A percentile compares a stretch with the other conserved stretches of the same genome.
Evolutionary conservation across 2,888 invertebrate genomes (phyloP).

Genomic region (Serripes groenlandicus): DNA sequence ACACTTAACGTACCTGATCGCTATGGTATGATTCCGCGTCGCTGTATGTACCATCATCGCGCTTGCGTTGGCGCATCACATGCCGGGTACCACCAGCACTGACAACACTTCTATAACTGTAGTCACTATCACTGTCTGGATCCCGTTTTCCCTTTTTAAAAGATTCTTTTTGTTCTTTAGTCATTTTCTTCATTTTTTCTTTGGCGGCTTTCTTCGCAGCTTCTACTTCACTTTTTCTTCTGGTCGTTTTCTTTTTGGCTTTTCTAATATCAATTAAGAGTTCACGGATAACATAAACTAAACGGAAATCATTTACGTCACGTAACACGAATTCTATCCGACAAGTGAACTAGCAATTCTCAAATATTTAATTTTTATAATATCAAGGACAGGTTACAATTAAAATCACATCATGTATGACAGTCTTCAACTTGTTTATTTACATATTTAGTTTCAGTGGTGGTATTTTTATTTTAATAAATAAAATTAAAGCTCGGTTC

Average conservation of each 20-base stretch:
- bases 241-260: slow-evolving; percentile 17
- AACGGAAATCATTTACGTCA: no score
- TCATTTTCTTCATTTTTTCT: slow-evolving; percentile 70
- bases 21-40: slow-evolving; percentile 82
- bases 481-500: no score
- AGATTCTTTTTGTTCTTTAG: slow-evolving; percentile 68
- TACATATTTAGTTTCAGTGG: no score
- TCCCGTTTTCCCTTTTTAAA: slow-evolving; percentile 79
- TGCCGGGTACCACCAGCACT: slow-evolving; percentile 83
- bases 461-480: no score
- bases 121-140: slow-evolving; percentile 82
- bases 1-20: slow-evolving; percentile 72
- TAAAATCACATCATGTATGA: no score
- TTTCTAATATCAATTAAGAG: slow-evolving; percentile 8
- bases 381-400: no score
- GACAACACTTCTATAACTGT: slow-evolving; percentile 79
- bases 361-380: no score
- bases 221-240: slow-evolving; percentile 8
- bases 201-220: slow-evolving; percentile 60
- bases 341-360: no score
- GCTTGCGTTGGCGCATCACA: slow-evolving; percentile 75
- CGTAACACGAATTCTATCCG: no score
- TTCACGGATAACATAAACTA: no score
- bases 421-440: no score
- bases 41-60: slow-evolving; percentile 81